Evolutionary conservation across 1,140 invertebrate genomes (phyloP).

Genomic region (Drosophila tristis): DNA sequence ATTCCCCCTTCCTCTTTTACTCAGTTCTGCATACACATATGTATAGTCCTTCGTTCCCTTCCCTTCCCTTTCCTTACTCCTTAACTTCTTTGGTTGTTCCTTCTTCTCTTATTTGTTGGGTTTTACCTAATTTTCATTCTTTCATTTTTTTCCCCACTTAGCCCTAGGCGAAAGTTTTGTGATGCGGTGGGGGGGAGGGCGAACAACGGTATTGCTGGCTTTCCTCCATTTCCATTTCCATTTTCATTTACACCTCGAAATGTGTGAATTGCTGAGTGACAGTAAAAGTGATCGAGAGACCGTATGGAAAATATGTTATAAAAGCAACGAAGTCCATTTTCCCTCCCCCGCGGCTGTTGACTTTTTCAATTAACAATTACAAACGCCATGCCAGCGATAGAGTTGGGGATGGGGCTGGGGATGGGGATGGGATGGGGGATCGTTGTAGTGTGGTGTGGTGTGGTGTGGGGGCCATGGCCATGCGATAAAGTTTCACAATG

Average conservation of each 20-base stretch:
- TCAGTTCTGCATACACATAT: no score
- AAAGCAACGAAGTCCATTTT: slow-evolving; percentile 38
- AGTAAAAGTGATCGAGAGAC: slow-evolving; percentile 66
- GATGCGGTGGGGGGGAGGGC: no score
- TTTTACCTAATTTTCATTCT: no score
- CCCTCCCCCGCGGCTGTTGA: slow-evolving; percentile 45
- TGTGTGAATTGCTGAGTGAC: slow-evolving; percentile 69
- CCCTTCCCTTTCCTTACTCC: no score
- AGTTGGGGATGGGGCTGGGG: slow-evolving; percentile 23
- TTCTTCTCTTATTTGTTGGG: no score
- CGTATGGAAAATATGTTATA: slow-evolving; percentile 55
- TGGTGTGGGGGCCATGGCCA: slow-evolving; percentile 12
- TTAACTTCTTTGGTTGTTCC: no score
- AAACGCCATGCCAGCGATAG: slow-evolving; percentile 11
- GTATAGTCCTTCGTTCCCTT: no score
- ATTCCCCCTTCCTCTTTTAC: no score
- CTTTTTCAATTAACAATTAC: slow-evolving; percentile 76
- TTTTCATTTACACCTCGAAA: slow-evolving; percentile 3
- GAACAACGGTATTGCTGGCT: slow-evolving; percentile 15
- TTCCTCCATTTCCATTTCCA: slow-evolving; percentile 4
- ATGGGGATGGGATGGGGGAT: slow-evolving; percentile 10
- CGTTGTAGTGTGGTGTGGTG: background rate
- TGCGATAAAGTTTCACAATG: slow-evolving; percentile 29
- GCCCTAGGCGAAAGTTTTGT: no score
- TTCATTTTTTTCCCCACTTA: no score